Percentiles rank a stretch among this genome's conserved stretches.
Conservation (phyloP, 2,113 vertebrate genomes). For the Fregata magnificens region DNA sequence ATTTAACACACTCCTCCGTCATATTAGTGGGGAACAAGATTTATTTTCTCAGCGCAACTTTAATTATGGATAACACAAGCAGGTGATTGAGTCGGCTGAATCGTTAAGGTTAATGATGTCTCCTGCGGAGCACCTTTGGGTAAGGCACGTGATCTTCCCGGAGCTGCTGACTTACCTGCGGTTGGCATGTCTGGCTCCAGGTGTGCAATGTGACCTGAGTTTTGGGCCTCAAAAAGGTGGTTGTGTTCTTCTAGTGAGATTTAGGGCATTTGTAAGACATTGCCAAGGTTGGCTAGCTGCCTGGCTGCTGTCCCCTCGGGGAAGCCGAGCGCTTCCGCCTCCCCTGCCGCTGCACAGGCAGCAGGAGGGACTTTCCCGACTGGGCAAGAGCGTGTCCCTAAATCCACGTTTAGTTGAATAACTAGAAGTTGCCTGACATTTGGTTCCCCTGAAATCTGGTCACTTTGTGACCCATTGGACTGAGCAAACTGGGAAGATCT, state of each 20-base stretch:
- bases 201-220: neutral
- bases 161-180: neutral
- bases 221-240: neutral
- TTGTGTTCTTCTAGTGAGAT: neutral
- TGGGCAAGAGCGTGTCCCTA: accelerated
- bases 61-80: conserved; percentile 38
- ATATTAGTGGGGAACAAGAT: conserved; percentile 43
- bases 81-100: neutral
- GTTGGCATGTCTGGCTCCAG: neutral
- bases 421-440: accelerated
- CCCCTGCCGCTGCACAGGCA: accelerated
- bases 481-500: neutral
- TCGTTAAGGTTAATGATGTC: neutral
- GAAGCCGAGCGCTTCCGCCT: neutral
- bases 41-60: conserved; percentile 51
- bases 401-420: neutral
- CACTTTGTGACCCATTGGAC: neutral
- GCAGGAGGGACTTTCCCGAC: neutral
- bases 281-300: neutral
- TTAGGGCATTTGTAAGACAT: accelerated
- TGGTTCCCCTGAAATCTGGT: neutral
- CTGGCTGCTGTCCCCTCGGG: neutral
- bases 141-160: neutral
- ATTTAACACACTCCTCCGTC: conserved; percentile 43
- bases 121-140: neutral